Evolutionary conservation across 2,888 invertebrate species (phyloP).

Genomic region (Tetrapedia diversipes): DNA sequence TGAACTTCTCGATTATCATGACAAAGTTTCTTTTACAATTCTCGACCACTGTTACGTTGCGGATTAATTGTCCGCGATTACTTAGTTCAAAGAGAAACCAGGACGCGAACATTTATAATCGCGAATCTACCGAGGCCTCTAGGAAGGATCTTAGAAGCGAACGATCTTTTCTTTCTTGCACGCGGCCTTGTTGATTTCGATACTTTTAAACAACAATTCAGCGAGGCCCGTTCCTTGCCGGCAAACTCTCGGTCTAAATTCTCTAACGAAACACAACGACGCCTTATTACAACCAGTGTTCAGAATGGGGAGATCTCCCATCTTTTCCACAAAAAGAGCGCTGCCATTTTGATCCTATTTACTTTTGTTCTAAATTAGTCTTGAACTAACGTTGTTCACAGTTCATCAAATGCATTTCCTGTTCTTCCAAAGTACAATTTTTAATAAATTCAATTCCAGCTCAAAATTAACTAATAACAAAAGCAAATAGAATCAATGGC

Average conservation of each 20-base stretch:
- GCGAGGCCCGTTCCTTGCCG: conserved; percentile 34
- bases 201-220: conserved; percentile 36
- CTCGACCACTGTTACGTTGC: neutral
- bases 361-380: no score
- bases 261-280: conserved; percentile 33
- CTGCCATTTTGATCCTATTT: no score
- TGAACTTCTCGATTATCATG: neutral
- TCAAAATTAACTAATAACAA: no score
- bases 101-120: conserved; percentile 42
- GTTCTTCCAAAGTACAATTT: no score
- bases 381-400: no score
- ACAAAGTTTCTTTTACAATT: conserved; percentile 1
- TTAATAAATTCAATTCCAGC: no score
- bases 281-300: no score
- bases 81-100: conserved; percentile 35
- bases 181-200: conserved; percentile 45
- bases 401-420: no score
- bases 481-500: no score
- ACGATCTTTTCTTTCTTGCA: conserved; percentile 32
- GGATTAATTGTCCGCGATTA: conserved; percentile 33
- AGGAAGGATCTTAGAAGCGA: conserved; percentile 40
- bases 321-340: no score
- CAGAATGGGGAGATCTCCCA: no score
- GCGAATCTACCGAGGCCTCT: conserved; percentile 37
- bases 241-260: conserved; percentile 45